Percentiles rank a stretch among this genome's conserved stretches.
Conservation (phyloP, 1,140 invertebrate species). For the Micrasema minimum region DNA sequence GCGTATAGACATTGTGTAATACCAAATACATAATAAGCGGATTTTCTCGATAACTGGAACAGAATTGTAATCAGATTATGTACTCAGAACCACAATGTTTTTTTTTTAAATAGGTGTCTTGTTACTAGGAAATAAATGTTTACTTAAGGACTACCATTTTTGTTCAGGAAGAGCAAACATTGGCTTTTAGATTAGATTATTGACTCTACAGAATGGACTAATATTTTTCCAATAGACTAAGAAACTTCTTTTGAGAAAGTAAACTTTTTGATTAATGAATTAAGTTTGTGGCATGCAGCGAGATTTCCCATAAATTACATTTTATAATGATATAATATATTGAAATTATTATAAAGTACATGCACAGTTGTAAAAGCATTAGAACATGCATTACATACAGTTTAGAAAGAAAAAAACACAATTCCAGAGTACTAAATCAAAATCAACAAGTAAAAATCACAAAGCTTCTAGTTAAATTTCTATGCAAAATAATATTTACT, state of each 20-base stretch:
- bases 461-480: background rate
- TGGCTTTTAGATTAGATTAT: conserved; percentile 28
- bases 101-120: conserved; percentile 8
- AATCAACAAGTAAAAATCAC: conserved; percentile 2
- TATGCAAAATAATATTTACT: conserved; percentile 23
- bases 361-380: no score
- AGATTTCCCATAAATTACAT: background rate
- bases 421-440: no score
- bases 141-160: conserved; percentile 26
- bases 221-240: background rate
- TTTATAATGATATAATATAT: no score
- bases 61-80: no score
- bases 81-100: no score
- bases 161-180: conserved; percentile 33
- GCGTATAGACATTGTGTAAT: no score
- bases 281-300: background rate
- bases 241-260: background rate
- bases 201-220: conserved; percentile 1
- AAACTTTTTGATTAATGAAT: background rate
- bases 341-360: no score
- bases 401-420: no score
- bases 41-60: no score
- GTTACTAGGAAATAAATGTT: conserved; percentile 27
- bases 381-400: no score
- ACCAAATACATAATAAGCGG: no score